Conservation (phyloP, 2,888 invertebrate genomes). For the Oithona nana region DNA sequence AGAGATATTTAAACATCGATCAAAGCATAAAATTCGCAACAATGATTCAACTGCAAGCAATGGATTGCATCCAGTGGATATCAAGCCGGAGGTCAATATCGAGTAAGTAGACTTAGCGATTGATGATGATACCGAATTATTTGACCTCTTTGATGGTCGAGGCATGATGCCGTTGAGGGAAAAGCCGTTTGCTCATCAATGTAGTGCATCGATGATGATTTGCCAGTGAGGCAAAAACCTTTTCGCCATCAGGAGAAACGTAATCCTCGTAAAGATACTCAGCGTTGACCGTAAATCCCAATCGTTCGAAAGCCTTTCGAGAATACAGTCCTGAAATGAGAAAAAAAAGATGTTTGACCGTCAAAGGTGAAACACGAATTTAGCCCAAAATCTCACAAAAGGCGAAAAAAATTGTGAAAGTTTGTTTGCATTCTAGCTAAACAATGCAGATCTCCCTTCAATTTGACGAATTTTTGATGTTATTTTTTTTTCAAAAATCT, state of each 20-base stretch:
- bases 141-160: not conserved
- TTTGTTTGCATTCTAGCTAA: too few species aligned
- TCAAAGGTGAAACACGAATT: too few species aligned
- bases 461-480: too few species aligned
- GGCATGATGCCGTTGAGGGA: not conserved
- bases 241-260: not conserved
- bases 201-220: not conserved
- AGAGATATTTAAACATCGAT: not conserved
- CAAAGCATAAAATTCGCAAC: not conserved
- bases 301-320: constrained; percentile 8
- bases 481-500: too few species aligned
- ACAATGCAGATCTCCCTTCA: too few species aligned
- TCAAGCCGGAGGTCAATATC: not conserved
- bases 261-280: constrained; percentile 7
- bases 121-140: not conserved
- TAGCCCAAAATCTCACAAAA: too few species aligned
- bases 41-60: too few species aligned
- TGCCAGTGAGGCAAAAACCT: not conserved
- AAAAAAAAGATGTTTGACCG: not conserved
- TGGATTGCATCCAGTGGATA: not conserved
- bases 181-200: not conserved
- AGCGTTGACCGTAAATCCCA: constrained; percentile 3
- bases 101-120: not conserved
- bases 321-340: not conserved
- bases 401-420: too few species aligned